Base-by-base conservation (phyloP, 2,888 invertebrate species). In the Apotomis betuletana region DNA sequence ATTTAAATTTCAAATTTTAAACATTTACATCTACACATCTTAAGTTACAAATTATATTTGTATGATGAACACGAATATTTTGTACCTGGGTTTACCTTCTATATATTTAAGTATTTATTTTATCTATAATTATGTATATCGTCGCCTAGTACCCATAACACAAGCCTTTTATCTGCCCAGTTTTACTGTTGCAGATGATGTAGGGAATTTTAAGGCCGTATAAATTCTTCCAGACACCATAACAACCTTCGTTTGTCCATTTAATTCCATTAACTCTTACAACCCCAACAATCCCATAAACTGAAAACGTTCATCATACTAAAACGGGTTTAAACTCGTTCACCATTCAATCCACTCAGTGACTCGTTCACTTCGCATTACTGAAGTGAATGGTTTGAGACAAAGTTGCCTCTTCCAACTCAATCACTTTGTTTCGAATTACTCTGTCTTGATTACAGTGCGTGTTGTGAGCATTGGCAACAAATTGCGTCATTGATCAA, bases 401-500 rank as follows among this genome's bases (percentile, higher is more conserved):
- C 89, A 85, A 88, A 87, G 86, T 90, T 87, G 86, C 85, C 83
- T 84, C 41, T 41, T 41, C 79, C 80, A 83, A 83, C 84, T 87
- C 88, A 88, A 90, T 90, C 85, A 89, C 87, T 89, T 89, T 89
- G 88, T 89, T 83, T 86, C 81, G 69, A 64, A 81, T 77, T 78
- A 78, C 76, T 77, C 75, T 78, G 74, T 77, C 12, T 76, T 67
- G 71, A 72, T 71, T 72, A 72, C 44, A 67, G 61, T 62, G 9
- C 41, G 51, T 8, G 2, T 3, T 27, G n/a, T 5, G 13, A n/a
- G 58, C 38, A 72, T 67, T 72, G 71, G 71, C 46, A 58, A 49
- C 3, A 4, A 4, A 1, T 41, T 41, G 5, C 4, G 41, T 41
- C 0, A 41, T 3, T 41, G 6, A 41, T 6, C 6, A 41, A 4